These are phyloP conservation scores for Chloroceryle aenea DNA, from an alignment of 2,113 vertebrate genomes.

Conservation along the genomic window DNA sequence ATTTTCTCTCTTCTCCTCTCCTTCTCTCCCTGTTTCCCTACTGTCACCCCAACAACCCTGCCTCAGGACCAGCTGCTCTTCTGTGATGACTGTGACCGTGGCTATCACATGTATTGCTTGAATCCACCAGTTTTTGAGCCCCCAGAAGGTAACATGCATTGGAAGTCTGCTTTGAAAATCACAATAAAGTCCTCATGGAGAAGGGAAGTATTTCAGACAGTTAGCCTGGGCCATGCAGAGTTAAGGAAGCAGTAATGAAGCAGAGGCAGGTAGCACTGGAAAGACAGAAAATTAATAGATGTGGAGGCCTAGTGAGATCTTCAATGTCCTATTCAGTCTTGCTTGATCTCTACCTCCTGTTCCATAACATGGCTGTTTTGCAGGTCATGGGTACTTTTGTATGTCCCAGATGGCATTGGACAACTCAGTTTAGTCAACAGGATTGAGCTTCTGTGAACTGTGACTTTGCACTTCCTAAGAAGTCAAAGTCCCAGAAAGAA, in stretches of 20 bases:
- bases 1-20: conserved; percentile 37
- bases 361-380: background rate
- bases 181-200: background rate
- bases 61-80: conserved; percentile 95
- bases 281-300: background rate
- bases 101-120: conserved; percentile 99
- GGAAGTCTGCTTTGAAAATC: background rate
- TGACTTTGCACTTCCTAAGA: background rate
- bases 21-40: background rate
- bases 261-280: background rate
- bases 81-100: conserved; percentile 98
- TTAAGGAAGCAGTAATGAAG: background rate
- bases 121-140: conserved; percentile 95
- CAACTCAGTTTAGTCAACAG: background rate
- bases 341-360: background rate
- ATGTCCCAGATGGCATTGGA: background rate
- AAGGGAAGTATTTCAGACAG: background rate
- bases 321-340: background rate
- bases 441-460: background rate
- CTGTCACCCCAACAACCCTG: conserved; percentile 15
- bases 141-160: conserved; percentile 87
- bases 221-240: background rate
- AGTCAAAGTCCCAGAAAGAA: background rate
- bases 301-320: background rate
- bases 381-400: background rate